These are phyloP conservation scores for Pyrgilauda ruficollis DNA, from an alignment of 2,113 vertebrate species.

Conservation along the genomic window DNA sequence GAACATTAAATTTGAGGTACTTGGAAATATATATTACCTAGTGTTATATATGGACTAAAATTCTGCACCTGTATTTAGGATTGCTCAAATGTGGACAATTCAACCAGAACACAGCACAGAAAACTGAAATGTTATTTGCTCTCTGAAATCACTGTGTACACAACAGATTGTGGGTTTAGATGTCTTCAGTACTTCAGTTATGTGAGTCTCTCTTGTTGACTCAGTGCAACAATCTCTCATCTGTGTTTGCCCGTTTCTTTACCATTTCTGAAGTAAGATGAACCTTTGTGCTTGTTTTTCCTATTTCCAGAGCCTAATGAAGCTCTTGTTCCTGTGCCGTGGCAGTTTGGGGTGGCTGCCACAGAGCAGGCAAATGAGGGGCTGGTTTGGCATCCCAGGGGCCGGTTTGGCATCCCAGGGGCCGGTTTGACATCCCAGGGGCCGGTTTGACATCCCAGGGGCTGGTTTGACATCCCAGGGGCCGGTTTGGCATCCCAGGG, in stretches of 20 bases:
- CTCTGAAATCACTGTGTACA: slow-evolving; percentile 39
- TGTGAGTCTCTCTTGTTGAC: slow-evolving; percentile 18
- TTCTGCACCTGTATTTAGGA: background rate
- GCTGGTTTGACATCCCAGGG: background rate
- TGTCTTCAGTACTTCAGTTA: background rate
- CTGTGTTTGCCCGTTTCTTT: background rate
- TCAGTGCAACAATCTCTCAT: slow-evolving; percentile 2
- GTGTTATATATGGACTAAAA: slow-evolving; percentile 26
- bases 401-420: accelerated
- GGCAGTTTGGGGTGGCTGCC: background rate
- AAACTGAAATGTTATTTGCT: slow-evolving; percentile 34
- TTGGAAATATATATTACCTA: slow-evolving; percentile 56
- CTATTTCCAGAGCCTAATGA: background rate
- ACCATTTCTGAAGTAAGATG: background rate
- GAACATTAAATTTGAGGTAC: slow-evolving; percentile 61
- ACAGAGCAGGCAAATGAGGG: accelerated
- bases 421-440: accelerated
- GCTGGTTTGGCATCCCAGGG: accelerated
- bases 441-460: accelerated
- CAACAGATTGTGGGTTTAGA: slow-evolving; percentile 34
- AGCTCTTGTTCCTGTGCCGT: background rate
- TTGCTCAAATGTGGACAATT: background rate
- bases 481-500: accelerated
- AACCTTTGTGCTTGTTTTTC: background rate
- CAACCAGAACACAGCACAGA: background rate